phyloP scores from a whole-genome alignment of 2,113 vertebrate species.

The Sigmodon hispidus region DNA sequence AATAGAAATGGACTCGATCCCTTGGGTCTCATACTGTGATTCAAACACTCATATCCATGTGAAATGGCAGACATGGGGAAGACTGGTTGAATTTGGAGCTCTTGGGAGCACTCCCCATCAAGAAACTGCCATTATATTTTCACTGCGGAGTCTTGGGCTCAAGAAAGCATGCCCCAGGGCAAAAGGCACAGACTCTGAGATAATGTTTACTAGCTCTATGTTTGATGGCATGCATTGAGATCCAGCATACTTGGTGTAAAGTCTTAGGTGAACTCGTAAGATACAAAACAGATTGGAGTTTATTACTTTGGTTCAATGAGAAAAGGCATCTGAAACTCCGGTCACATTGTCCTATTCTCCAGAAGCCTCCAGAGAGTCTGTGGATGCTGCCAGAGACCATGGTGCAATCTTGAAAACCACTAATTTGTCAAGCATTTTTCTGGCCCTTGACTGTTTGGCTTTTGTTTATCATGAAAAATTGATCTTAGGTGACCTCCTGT shows the following conservation, averaged over 20 bases:
- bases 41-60: not conserved
- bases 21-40: not conserved
- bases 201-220: conserved; percentile 8
- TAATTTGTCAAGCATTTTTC: not conserved
- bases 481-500: not conserved
- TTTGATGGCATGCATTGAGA: conserved; percentile 11
- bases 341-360: not conserved
- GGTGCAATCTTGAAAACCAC: not conserved
- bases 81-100: not conserved
- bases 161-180: not conserved
- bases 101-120: not conserved
- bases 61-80: not conserved
- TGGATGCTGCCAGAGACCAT: not conserved
- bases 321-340: not conserved
- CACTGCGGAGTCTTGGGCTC: not conserved
- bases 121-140: not conserved
- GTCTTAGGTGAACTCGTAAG: not conserved
- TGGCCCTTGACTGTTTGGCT: not conserved
- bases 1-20: not conserved
- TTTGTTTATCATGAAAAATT: not conserved
- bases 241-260: conserved; percentile 1
- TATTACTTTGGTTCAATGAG: not conserved
- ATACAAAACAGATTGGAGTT: conserved; percentile 6
- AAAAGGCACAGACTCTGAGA: not conserved
- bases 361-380: not conserved